Evolutionary conservation across 2,888 invertebrate genomes (phyloP), one percentile per base, ranked within the genome.

Genomic region (Pachymerium ferrugineum): DNA sequence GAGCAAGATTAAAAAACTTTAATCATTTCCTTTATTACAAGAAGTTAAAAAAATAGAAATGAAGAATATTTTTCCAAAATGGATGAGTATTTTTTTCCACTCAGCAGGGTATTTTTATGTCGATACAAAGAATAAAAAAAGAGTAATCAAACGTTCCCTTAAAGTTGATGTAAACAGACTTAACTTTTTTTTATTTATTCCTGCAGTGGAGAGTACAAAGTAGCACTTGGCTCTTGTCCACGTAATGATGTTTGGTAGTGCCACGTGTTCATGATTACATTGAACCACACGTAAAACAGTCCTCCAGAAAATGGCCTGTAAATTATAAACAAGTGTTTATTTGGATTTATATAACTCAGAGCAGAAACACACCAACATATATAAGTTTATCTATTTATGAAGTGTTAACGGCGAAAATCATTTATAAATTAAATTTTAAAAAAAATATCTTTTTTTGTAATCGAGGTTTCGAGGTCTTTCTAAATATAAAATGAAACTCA

Each of bases 201-300:
- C 47, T 47, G 47, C 22, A 19, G 47, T 47, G 22, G 47, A 38
- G 38, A 47, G 47, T 47, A 47, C 47, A 47, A 47, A 47, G 47
- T 47, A n/a, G 47, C 16, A 47, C 47, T 47, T 47, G 47, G 47
- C 47, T 47, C 47, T 47, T 47, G 47, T 47, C 47, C 47, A 47
- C 47, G 47, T 47, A 47, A 47, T 47, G 47, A 47, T 47, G 47
- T 47, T 47, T 47, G 47, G 47, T 47, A 47, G 47, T 47, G 47
- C 47, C 47, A 47, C 47, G 47, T 47, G 47, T 47, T 47, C 47
- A 22, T 47, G 47, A 47, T 47, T 47, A 47, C 47, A 47, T 19
- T 10, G 47, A 47, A 22, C 47, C 47, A 16, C 47, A 47, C 47
- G 47, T 47, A 47, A 47, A 42, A 42, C 42, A 42, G 42, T 42